Conservation (phyloP, 2,888 invertebrate species). For the Ecdyonurus torrentis region DNA sequence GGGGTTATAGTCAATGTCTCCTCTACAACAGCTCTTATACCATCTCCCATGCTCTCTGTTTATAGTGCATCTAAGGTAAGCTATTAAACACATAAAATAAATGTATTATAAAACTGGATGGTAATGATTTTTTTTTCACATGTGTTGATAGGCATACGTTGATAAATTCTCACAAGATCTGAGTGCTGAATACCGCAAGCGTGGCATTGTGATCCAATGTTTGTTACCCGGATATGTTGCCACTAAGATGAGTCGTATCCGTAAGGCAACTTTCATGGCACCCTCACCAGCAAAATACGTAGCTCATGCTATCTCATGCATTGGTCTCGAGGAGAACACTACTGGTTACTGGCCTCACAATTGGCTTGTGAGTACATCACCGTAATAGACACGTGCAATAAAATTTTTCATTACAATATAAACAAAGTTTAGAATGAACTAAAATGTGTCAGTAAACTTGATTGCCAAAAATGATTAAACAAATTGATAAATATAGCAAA, state of each 20-base stretch:
- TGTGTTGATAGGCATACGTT: conserved; percentile 64
- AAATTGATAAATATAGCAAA: too few relatives aligned
- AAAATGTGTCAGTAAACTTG: too few relatives aligned
- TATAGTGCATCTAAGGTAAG: conserved; percentile 77
- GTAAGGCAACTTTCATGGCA: conserved; percentile 46
- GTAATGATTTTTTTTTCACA: background rate
- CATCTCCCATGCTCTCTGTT: conserved; percentile 65
- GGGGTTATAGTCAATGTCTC: conserved; percentile 85
- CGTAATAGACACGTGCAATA: too few relatives aligned
- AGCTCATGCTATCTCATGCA: conserved; percentile 45
- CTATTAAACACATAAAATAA: background rate
- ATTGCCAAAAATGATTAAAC: too few relatives aligned
- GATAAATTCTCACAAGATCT: conserved; percentile 65
- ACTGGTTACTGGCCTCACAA: conserved; percentile 61
- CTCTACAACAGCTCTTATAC: conserved; percentile 62
- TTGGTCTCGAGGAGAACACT: conserved; percentile 50
- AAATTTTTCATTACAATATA: too few relatives aligned
- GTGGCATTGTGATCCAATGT: conserved; percentile 63
- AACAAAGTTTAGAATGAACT: too few relatives aligned
- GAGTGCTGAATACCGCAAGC: conserved; percentile 51
- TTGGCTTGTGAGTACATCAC: conserved; percentile 30
- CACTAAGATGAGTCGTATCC: conserved; percentile 76
- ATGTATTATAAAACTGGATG: background rate
- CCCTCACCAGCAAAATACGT: conserved; percentile 59
- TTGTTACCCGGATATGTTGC: conserved; percentile 78